A percentile compares a stretch with the other conserved stretches of the same genome.
phyloP scores from a whole-genome alignment of 2,888 invertebrate genomes.

The Erebia palarica region DNA sequence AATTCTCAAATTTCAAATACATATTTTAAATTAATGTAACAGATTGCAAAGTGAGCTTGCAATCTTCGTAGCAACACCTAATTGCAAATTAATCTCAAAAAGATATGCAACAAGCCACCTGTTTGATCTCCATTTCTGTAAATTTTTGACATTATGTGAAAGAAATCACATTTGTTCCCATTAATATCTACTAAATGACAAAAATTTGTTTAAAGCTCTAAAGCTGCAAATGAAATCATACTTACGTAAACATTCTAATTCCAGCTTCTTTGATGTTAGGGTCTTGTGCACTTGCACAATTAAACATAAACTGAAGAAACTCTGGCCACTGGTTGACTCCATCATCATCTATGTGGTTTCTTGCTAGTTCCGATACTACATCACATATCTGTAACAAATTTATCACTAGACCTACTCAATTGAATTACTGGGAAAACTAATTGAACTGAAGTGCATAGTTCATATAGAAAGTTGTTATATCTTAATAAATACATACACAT shows the following conservation, averaged over 20 bases:
- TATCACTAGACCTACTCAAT: background rate
- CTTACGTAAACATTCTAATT: slow-evolving; percentile 95
- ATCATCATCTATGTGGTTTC: slow-evolving; percentile 97
- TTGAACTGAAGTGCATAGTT: background rate
- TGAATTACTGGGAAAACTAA: background rate
- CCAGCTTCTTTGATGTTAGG: slow-evolving; percentile 95
- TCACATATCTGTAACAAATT: slow-evolving; percentile 87
- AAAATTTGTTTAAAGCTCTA: no score
- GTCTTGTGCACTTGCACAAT: slow-evolving; percentile 93
- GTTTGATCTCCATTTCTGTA: no score
- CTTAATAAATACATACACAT: background rate
- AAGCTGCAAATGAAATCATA: slow-evolving; percentile 32
- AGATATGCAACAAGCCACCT: no score
- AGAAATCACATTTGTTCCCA: no score
- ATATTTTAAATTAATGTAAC: no score
- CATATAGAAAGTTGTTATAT: background rate
- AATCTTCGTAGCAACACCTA: no score
- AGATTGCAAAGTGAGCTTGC: no score
- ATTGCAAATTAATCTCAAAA: no score
- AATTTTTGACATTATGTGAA: no score
- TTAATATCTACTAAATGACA: no score
- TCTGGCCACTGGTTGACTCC: slow-evolving; percentile 98
- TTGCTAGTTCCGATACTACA: slow-evolving; percentile 96
- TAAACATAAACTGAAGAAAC: slow-evolving; percentile 96
- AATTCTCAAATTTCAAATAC: no score